Evolutionary conservation across 2,888 invertebrate genomes (phyloP).

Genomic region (Polymixis lichenea): DNA sequence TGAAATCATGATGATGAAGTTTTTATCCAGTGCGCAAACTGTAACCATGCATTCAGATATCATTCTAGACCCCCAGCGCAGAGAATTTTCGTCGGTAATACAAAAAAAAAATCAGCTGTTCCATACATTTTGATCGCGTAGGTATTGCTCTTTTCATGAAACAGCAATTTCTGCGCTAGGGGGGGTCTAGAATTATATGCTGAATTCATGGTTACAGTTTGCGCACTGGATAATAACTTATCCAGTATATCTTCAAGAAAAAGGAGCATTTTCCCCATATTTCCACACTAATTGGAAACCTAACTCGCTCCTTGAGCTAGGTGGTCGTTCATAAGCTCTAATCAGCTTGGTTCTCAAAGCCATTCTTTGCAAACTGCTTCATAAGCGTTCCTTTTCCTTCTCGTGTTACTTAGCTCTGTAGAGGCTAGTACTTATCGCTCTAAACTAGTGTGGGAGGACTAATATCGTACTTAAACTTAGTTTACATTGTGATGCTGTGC

Average conservation of each 20-base stretch:
- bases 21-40: no score
- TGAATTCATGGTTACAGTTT: no score
- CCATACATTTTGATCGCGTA: no score
- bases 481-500: conserved; percentile 2
- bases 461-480: conserved; percentile 20
- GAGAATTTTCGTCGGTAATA: no score
- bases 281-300: conserved; percentile 55
- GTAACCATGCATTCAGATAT: no score
- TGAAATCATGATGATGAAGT: no score
- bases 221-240: no score
- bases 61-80: no score
- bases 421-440: conserved; percentile 35
- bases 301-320: conserved; percentile 14
- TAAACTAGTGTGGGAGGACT: conserved; percentile 36
- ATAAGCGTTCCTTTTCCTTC: conserved; percentile 44
- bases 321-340: conserved; percentile 57
- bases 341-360: conserved; percentile 60
- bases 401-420: conserved; percentile 48
- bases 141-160: no score
- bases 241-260: conserved; percentile 14
- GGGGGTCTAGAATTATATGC: no score
- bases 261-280: conserved; percentile 10
- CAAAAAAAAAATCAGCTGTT: no score
- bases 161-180: no score
- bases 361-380: conserved; percentile 54